Percentiles rank a stretch among this genome's conserved stretches.
Evolutionary conservation across 2,797 vertebrate genomes (phyloP).

Genomic region (Oryzias sinensis): DNA sequence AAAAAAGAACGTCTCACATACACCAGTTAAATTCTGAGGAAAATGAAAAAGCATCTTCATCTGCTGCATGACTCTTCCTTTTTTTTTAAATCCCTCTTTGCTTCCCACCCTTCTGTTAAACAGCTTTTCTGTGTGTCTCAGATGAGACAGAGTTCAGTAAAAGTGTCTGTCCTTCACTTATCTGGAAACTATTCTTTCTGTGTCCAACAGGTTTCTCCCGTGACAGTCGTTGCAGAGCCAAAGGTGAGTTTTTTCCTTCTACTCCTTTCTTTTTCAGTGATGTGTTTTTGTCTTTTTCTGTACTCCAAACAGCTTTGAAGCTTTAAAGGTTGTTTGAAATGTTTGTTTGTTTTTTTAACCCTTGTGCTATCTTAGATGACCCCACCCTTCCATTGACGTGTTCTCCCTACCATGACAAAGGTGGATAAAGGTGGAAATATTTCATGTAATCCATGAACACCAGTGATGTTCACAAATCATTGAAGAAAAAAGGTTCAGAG

Average conservation of each 20-base stretch:
- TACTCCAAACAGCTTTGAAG: not conserved
- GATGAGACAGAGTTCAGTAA: constrained; percentile 1
- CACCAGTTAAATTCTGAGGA: too few species aligned
- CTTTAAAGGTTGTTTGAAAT: too few species aligned
- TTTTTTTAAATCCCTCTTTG: not conserved
- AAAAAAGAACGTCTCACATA: too few species aligned
- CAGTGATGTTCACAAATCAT: too few species aligned
- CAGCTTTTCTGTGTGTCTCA: constrained; percentile 2
- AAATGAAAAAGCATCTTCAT: too few species aligned
- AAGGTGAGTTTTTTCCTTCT: constrained; percentile 38
- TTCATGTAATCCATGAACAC: too few species aligned
- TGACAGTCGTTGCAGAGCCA: constrained; percentile 23
- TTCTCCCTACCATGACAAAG: too few species aligned
- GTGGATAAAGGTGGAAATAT: too few species aligned
- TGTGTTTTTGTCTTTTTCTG: not conserved
- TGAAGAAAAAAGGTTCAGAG: too few species aligned
- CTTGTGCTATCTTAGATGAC: too few species aligned
- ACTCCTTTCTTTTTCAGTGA: not conserved
- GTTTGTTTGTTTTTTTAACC: not conserved
- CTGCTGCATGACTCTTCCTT: not conserved
- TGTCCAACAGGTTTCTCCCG: constrained; percentile 40
- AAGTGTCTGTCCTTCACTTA: constrained; percentile 10
- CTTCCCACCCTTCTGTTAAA: constrained; percentile 3
- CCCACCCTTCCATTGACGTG: too few species aligned
- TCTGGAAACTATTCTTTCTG: constrained; percentile 21